Evolutionary conservation across 2,888 invertebrate species (phyloP).

Genomic region (Campoletis raptor): DNA sequence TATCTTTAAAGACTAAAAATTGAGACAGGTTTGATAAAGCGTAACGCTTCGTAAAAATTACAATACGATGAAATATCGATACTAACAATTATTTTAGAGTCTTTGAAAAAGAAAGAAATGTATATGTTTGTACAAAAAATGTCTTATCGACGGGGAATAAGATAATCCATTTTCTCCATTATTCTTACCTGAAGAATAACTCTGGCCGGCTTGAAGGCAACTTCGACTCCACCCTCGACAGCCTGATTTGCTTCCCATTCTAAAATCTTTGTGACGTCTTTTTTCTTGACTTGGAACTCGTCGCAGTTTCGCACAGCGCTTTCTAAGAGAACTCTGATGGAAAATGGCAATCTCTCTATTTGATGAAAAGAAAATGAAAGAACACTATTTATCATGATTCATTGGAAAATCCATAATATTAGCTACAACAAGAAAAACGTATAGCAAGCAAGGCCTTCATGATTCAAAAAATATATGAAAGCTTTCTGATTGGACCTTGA

Average conservation of each 20-base stretch:
- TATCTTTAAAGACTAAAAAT: background rate
- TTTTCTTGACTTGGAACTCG: constrained; percentile 94
- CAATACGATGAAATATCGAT: no score
- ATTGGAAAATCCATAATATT: background rate
- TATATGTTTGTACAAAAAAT: no score
- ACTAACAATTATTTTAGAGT: no score
- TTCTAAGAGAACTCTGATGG: constrained; percentile 96
- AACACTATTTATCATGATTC: background rate
- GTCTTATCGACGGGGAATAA: background rate
- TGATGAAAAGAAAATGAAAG: constrained; percentile 43
- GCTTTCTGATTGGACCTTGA: background rate
- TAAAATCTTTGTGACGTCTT: constrained; percentile 95
- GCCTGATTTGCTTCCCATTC: constrained; percentile 93
- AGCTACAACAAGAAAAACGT: background rate
- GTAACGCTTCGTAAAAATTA: no score
- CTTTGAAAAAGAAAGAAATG: no score
- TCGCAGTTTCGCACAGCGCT: constrained; percentile 98
- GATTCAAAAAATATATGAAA: background rate
- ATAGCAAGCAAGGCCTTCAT: background rate
- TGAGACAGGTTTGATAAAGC: background rate
- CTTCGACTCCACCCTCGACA: constrained; percentile 91
- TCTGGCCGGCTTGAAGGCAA: constrained; percentile 98
- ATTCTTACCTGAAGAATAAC: constrained; percentile 95
- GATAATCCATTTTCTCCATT: background rate
- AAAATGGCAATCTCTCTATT: constrained; percentile 93